These are phyloP conservation scores for Boulengeromyrus knoepffleri DNA, from an alignment of 2,113 vertebrate genomes.

Conservation along the genomic window DNA sequence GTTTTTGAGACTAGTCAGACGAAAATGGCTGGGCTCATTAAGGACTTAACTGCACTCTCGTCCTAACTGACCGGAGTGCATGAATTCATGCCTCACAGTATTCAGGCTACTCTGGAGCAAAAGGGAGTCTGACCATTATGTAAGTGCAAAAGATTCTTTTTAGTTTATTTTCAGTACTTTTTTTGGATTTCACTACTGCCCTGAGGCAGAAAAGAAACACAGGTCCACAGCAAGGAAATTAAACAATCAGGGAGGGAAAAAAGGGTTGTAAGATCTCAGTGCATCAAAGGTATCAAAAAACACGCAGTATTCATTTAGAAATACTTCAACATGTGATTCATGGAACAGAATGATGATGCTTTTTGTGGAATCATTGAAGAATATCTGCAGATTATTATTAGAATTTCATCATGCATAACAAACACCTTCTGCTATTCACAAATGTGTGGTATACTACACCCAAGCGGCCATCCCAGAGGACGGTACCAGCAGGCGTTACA, in stretches of 20 bases:
- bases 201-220: neutral
- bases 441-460: neutral
- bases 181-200: neutral
- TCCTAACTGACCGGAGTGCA: neutral
- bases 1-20: neutral
- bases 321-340: neutral
- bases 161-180: constrained; percentile 4
- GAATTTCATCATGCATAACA: neutral
- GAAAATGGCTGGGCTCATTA: neutral
- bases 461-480: neutral
- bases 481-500: neutral
- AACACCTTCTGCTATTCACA: neutral
- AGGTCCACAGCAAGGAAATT: neutral
- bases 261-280: neutral
- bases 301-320: neutral
- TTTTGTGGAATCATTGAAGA: neutral
- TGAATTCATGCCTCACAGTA: neutral
- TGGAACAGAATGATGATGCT: neutral
- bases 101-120: neutral
- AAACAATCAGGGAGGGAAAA: neutral
- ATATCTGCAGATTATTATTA: neutral
- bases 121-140: neutral
- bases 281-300: neutral
- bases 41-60: neutral
- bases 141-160: neutral